Percentiles rank a stretch among this genome's conserved stretches.
Evolutionary conservation across 2,888 invertebrate species (phyloP).

Genomic region (Biston stratarius): DNA sequence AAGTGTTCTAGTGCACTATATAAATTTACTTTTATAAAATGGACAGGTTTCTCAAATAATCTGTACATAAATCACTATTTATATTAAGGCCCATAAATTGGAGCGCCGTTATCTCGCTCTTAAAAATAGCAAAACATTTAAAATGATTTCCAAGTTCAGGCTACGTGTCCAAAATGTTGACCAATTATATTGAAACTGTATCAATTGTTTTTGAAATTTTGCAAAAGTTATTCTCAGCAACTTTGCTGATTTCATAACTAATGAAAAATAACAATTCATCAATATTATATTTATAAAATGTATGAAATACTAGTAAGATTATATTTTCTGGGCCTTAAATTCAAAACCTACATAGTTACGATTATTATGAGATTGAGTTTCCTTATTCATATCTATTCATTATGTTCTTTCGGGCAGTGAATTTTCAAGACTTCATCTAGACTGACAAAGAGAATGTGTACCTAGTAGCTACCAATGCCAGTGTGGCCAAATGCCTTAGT

Average conservation of each 20-base stretch:
- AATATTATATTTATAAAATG: no score
- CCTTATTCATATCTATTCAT: conserved; percentile 47
- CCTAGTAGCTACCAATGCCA: background rate
- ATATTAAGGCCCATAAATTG: conserved; percentile 45
- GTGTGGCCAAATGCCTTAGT: background rate
- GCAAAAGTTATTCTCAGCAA: no score
- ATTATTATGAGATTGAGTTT: conserved; percentile 50
- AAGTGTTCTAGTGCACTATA: conserved; percentile 46
- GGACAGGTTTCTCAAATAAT: conserved; percentile 59
- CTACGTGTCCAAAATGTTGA: no score
- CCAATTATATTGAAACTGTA: no score
- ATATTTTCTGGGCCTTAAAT: conserved; percentile 38
- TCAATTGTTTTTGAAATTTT: no score
- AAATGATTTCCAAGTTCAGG: no score
- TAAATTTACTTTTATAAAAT: conserved; percentile 60
- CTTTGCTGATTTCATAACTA: no score
- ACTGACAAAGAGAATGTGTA: conserved; percentile 3
- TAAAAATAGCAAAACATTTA: no score
- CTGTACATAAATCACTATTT: conserved; percentile 46
- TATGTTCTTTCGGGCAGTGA: conserved; percentile 57
- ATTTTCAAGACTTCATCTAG: conserved; percentile 34
- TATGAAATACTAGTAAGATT: no score
- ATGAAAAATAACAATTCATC: no score
- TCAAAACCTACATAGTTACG: conserved; percentile 46
- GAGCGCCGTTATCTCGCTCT: no score